Percentiles rank a stretch among this genome's conserved stretches.
These are phyloP conservation scores for Cataglyphis altisquamis DNA, from an alignment of 2,888 invertebrate species.

Conservation along the genomic window DNA sequence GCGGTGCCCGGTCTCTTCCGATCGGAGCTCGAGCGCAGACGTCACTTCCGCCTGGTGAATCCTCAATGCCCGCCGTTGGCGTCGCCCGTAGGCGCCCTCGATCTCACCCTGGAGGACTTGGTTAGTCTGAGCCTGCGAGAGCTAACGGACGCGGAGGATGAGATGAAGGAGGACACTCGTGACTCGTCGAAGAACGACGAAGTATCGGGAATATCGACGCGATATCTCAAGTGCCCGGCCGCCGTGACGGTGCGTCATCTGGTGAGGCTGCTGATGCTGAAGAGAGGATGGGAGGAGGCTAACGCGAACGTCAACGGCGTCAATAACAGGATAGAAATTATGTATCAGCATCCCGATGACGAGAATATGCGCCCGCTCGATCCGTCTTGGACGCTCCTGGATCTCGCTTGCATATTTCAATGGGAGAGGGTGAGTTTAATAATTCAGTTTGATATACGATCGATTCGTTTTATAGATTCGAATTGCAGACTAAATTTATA, in stretches of 20 bases:
- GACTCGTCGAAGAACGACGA: conserved; percentile 55
- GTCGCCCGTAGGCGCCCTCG: conserved; percentile 78
- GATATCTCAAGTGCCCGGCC: conserved; percentile 96
- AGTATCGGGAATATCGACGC: conserved; percentile 84
- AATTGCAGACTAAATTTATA: not conserved
- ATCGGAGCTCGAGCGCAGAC: conserved; percentile 81
- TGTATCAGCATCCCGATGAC: conserved; percentile 68
- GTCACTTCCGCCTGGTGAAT: conserved; percentile 80
- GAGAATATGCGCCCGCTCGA: conserved; percentile 69
- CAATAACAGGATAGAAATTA: conserved; percentile 79
- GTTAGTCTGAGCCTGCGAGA: conserved; percentile 81
- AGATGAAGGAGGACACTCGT: conserved; percentile 14
- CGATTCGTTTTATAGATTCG: not conserved
- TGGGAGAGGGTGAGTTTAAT: conserved; percentile 93
- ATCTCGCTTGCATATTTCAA: conserved; percentile 97
- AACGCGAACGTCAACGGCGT: conserved; percentile 62
- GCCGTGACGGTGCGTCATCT: conserved; percentile 95
- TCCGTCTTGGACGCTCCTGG: conserved; percentile 91
- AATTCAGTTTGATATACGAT: not conserved
- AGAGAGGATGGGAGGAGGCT: conserved; percentile 81
- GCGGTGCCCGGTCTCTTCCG: conserved; percentile 82
- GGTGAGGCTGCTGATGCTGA: conserved; percentile 93
- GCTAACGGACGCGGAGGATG: conserved; percentile 58
- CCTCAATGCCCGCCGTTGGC: conserved; percentile 79
- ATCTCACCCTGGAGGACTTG: conserved; percentile 80